Evolutionary conservation across 1,140 invertebrate species (phyloP), one percentile per base, ranked within the genome.

Genomic region (Penaeus indicus): DNA sequence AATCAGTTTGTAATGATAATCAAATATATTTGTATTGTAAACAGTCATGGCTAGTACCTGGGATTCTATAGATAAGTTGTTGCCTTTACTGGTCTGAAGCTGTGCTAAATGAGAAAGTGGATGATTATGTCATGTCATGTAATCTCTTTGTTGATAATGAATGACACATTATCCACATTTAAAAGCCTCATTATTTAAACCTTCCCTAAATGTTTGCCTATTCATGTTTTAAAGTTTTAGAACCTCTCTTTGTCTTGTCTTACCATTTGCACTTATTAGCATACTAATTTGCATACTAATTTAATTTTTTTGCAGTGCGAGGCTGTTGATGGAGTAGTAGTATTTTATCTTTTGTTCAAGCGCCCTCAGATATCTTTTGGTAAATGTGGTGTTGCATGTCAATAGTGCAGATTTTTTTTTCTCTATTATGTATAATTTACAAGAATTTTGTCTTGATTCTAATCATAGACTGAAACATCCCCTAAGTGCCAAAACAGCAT

Each of bases 211-310:
- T 88, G 87, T 88, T 83, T 88, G 87, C 87, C 87, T 88, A 75
- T 88, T 83, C 82, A 78, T 84, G 81, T 84, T 88, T 77, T 88
- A 64, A 84, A 88, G 62, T 77, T 83, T 84, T 88, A 88, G 87
- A 88, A 62, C 87, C 84, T 82, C 87, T 88, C 67, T 84, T 77
- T 88, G 87, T 88, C 87, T 88, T 88, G 87, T 88, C 87, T 88
- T 88, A 88, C 87, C 87, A 88, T 88, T 88, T 88, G 87, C 87
- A 88, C 87, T 88, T 84, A 77, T 84, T 88, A 88, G 87, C 87
- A 32, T 27, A 88, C 82, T 88, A 63, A 88, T 88, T 88, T 88
- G 54, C 87, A 32, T 27, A 88, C 82, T 88, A 77, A 88, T 88
- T 88, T 88, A 25, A 86, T 78, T 78, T 86, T 86, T 85, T 72